Percentiles rank a stretch among this genome's conserved stretches.
Conservation (phyloP, 2,797 vertebrate genomes). For the Brachyrhaphis roseni region DNA sequence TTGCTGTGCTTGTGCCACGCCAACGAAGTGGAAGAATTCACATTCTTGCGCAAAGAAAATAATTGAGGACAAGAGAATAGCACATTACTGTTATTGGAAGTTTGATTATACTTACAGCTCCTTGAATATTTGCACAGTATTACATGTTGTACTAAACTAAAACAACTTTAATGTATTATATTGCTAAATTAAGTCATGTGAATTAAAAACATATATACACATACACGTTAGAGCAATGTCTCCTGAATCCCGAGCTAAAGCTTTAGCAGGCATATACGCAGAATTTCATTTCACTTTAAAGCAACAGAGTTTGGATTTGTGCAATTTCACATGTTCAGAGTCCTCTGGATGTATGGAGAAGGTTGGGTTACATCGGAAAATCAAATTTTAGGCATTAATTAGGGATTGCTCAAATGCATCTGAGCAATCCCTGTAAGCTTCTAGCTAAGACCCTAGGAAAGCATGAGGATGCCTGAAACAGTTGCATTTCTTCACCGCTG, state of each 20-base stretch:
- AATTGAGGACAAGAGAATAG: background rate
- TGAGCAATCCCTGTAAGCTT: background rate
- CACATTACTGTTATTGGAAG: too few relatives aligned
- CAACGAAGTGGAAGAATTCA: background rate
- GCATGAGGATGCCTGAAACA: background rate
- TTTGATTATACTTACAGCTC: background rate
- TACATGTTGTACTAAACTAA: background rate
- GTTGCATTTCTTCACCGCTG: slow-evolving; percentile 1
- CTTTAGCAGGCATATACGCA: background rate
- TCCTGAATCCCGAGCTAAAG: background rate
- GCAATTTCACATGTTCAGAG: background rate
- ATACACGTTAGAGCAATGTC: background rate
- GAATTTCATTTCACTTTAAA: background rate
- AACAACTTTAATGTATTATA: background rate
- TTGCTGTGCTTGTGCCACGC: background rate
- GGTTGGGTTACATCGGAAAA: background rate
- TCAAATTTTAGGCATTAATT: too few relatives aligned
- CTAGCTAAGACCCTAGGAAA: background rate
- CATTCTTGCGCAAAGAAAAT: background rate
- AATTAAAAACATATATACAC: background rate
- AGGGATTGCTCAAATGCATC: too few relatives aligned
- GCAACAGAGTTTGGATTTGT: background rate
- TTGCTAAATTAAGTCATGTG: background rate
- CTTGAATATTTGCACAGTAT: background rate
- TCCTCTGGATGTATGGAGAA: background rate